Conservation (phyloP, 2,797 vertebrate species). For the Macroramphosus scolopax region DNA sequence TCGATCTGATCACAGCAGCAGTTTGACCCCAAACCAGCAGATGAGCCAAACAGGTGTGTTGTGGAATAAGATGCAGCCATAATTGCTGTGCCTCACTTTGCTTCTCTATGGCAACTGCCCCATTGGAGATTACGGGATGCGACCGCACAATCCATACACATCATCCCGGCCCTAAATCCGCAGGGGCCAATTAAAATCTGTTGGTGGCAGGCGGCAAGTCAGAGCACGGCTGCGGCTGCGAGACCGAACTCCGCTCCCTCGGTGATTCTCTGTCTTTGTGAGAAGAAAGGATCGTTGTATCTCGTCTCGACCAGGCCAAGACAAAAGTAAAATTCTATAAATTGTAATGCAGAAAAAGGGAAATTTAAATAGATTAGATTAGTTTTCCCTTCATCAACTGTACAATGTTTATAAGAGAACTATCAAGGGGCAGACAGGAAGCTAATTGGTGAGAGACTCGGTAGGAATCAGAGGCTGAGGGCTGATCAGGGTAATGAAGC, state of each 20-base stretch:
- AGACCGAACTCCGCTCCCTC: constrained; percentile 56
- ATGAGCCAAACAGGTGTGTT: constrained; percentile 71
- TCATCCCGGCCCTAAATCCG: constrained; percentile 58
- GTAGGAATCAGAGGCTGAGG: constrained; percentile 58
- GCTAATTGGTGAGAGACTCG: constrained; percentile 67
- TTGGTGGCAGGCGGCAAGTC: constrained; percentile 77
- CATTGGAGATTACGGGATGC: constrained; percentile 73
- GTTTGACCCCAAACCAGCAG: constrained; percentile 35
- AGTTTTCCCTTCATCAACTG: background rate
- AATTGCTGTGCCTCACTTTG: constrained; percentile 73
- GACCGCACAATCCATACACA: constrained; percentile 52
- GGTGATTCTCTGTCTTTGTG: constrained; percentile 47
- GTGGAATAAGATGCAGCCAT: constrained; percentile 72
- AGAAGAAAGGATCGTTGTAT: constrained; percentile 33
- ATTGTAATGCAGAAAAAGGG: background rate
- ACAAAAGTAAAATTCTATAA: background rate
- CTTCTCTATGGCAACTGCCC: constrained; percentile 76
- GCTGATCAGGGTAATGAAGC: constrained; percentile 70
- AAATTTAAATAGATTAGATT: background rate
- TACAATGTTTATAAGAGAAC: background rate
- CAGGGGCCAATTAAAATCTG: constrained; percentile 79
- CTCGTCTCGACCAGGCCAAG: constrained; percentile 4
- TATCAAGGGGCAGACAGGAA: constrained; percentile 31
- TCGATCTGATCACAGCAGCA: constrained; percentile 31
- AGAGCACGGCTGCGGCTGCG: constrained; percentile 75